These are phyloP conservation scores for Pemphredon lugubris DNA, from an alignment of 2,888 invertebrate genomes.

Conservation along the genomic window DNA sequence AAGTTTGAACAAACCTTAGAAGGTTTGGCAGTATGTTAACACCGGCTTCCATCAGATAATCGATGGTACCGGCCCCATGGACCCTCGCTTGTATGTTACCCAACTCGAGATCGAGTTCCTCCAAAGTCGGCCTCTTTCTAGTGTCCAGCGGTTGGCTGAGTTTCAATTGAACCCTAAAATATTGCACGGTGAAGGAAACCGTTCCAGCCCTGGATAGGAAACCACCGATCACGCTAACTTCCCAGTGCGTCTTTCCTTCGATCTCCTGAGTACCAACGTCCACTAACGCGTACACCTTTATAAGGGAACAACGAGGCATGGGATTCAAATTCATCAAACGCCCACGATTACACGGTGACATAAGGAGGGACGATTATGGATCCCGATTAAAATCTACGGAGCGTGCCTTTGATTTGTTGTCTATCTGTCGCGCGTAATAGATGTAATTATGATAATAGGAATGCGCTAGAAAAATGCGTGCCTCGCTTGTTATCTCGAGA, in stretches of 20 bases:
- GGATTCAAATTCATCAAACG: slow-evolving; percentile 11
- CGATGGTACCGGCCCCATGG: slow-evolving; percentile 92
- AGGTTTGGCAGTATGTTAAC: slow-evolving; percentile 93
- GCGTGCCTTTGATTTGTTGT: slow-evolving; percentile 1
- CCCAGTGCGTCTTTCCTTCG: slow-evolving; percentile 90
- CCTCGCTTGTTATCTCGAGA: too few relatives aligned
- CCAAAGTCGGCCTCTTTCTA: slow-evolving; percentile 86
- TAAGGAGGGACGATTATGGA: slow-evolving; percentile 20
- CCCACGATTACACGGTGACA: slow-evolving; percentile 12
- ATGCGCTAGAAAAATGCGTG: slow-evolving; percentile 1
- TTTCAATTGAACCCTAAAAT: slow-evolving; percentile 86
- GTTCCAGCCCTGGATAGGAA: slow-evolving; percentile 87
- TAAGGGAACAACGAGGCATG: slow-evolving; percentile 9
- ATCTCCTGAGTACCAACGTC: slow-evolving; percentile 91
- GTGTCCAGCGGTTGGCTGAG: slow-evolving; percentile 90
- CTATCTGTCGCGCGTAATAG: neutral
- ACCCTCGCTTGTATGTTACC: slow-evolving; percentile 93
- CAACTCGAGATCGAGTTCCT: slow-evolving; percentile 89
- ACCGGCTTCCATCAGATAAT: slow-evolving; percentile 90
- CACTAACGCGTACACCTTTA: slow-evolving; percentile 83
- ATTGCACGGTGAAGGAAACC: slow-evolving; percentile 90
- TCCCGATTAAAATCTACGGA: slow-evolving; percentile 12
- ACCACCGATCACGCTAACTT: slow-evolving; percentile 86
- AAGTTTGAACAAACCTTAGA: slow-evolving; percentile 82
- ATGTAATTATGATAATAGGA: too few relatives aligned